Evolutionary conservation across 1,140 invertebrate species (phyloP), one percentile per base, ranked within the genome.

Genomic region (Caenorhabditis remanei): DNA sequence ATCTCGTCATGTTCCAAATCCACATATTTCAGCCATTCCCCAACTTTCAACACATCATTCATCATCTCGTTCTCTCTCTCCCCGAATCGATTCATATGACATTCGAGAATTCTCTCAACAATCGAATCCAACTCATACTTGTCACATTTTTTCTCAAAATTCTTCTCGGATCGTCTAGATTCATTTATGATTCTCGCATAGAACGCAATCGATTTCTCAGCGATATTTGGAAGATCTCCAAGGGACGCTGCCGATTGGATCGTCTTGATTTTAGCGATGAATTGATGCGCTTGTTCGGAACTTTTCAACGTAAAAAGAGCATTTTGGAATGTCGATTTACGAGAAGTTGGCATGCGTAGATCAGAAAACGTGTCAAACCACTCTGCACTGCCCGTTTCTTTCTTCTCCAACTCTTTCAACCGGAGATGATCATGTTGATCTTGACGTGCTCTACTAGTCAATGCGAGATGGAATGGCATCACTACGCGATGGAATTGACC

Each of bases 351-450:
- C 71, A 79, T 79, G 21, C 40, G 32, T 2, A 79, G 46, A 48
- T 79, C 71, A n/a, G 71, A 79, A 24, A 79, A 79, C 13, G 71
- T 79, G 13, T 79, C 13, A n/a, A 79, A 79, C 71, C 71, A 79
- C 2, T 79, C 71, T 6, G 21, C 71, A 50, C 46, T 19, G 13
- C 71, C 71, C 6, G n/a, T 14, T 4, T 24, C 13, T 5, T 48
- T 48, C 7, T 79, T 16, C 46, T 79, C 71, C n/a, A 79, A 41
- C 6, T 50, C 21, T 24, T 79, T 79, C 21, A 79, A 13, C n/a
- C 32, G 46, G 8, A 79, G 46, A 24, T 79, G 71, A 50, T 79
- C 71, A 24, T 79, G 71, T 50, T 79, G 71, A 53, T 79, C 71
- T 50, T 79, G 71, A 24, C 71, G 46, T 24, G 71, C 43, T 79